Base-by-base conservation (phyloP, 1,140 invertebrate genomes). In the Pemphigus obesinymphae region DNA sequence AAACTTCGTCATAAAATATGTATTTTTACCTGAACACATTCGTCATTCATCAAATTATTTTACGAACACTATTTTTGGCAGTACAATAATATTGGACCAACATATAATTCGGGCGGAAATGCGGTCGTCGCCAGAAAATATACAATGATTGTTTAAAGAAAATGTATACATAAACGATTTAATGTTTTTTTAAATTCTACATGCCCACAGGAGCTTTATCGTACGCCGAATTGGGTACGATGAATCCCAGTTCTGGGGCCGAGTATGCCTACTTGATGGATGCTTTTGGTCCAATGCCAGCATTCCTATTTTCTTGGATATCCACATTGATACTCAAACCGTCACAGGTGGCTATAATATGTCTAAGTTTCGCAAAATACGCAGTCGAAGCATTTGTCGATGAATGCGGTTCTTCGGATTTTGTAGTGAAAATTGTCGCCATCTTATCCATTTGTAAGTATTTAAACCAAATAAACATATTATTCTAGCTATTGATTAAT, bases 251-350 rank as follows among this genome's bases (percentile, higher is more conserved):
- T 85, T 96, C 96, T 75, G 96, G 96, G 53, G 96, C 94, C 43
- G 95, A 97, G 86, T 97, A 96, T 88, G 94, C 95, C 34, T 97
- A 97, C 86, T 95, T 96, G 86, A 94, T 95, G 92, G 93, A 95
- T 85, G 94, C 94, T 55, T 96, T 95, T 88, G 95, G 95, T 82
- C 92, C 94, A 83, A 91, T 95, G 75, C 94, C 95, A 66, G 95
- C 95, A 82, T 97, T 96, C 87, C 89, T 97, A 48, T 97, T 96
- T 88, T 94, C 93, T 84, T 97, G 96, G 96, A 94, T 95, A 84
- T 95, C 93, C 58, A 94, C 95, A 50, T 89, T 97, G 85, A 93
- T 97, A 75, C 89, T 97, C 81, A 97, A 97, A 88, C 95, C 95
- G 75, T 95, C 95, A 50, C 95, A 97, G 87, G 93, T 96, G 92